phyloP scores from a whole-genome alignment of 2,113 vertebrate species.

The Perca flavescens region DNA sequence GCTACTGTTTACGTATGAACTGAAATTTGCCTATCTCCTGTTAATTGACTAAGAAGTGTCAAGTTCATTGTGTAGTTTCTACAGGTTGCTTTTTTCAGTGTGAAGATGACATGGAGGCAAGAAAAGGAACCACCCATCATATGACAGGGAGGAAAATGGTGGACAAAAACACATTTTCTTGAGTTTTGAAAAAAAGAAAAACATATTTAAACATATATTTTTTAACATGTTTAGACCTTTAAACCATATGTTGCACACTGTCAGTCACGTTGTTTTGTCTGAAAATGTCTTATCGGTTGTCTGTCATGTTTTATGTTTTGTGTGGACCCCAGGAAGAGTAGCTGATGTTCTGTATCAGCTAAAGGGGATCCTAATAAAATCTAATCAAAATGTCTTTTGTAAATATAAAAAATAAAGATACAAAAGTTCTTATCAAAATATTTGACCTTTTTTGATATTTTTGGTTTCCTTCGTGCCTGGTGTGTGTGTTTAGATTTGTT shows the following conservation, averaged over 20 bases:
- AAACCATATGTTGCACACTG: background rate
- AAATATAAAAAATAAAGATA: too few species aligned
- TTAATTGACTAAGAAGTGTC: conserved; percentile 22
- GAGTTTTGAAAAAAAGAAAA: background rate
- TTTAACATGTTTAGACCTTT: background rate
- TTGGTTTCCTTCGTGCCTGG: background rate
- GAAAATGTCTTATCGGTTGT: too few species aligned
- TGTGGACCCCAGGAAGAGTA: too few species aligned
- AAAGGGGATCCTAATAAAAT: too few species aligned
- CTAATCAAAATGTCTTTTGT: too few species aligned
- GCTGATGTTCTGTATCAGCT: too few species aligned
- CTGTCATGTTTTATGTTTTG: too few species aligned
- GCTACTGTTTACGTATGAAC: background rate
- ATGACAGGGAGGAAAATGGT: background rate
- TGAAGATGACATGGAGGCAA: background rate
- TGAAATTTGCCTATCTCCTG: conserved; percentile 5
- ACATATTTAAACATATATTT: background rate
- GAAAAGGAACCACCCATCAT: background rate
- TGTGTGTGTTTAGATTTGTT: background rate
- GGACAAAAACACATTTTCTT: background rate
- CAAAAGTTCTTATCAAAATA: background rate
- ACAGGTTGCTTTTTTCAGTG: background rate
- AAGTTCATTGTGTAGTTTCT: background rate
- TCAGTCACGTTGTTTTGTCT: too few species aligned
- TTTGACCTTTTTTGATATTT: background rate